Percentiles rank a stretch among this genome's conserved stretches.
These are phyloP conservation scores for Athene noctua DNA, from an alignment of 2,113 vertebrate genomes.

Conservation along the genomic window DNA sequence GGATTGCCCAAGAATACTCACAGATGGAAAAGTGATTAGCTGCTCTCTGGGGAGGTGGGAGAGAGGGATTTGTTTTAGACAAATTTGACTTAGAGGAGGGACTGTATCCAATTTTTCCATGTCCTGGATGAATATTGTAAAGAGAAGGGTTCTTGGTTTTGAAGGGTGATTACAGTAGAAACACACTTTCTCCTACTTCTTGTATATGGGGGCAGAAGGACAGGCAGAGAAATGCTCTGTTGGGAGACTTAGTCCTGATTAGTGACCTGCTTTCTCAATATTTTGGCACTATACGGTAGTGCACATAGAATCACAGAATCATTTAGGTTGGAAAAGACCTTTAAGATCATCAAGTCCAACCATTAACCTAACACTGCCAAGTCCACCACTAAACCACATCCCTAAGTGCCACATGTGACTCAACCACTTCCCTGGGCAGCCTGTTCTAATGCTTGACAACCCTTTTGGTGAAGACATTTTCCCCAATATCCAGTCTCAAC, in stretches of 20 bases:
- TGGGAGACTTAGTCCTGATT: not conserved
- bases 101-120: not conserved
- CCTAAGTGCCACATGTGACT: no score
- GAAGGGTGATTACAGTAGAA: not conserved
- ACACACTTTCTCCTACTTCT: not conserved
- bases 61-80: not conserved
- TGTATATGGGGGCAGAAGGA: not conserved
- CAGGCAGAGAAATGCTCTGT: not conserved
- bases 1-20: not conserved
- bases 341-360: no score
- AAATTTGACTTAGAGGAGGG: not conserved
- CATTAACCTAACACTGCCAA: no score
- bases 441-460: no score
- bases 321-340: no score
- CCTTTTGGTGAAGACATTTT: no score
- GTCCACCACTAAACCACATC: no score
- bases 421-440: no score
- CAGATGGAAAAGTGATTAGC: not conserved
- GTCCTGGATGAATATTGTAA: not conserved
- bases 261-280: not conserved
- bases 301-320: not conserved
- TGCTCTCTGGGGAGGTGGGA: not conserved
- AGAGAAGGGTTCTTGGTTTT: not conserved
- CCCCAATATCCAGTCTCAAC: no score
- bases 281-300: not conserved